Evolutionary conservation across 2,888 invertebrate genomes (phyloP).

Genomic region (Caenorhabditis doughertyi): DNA sequence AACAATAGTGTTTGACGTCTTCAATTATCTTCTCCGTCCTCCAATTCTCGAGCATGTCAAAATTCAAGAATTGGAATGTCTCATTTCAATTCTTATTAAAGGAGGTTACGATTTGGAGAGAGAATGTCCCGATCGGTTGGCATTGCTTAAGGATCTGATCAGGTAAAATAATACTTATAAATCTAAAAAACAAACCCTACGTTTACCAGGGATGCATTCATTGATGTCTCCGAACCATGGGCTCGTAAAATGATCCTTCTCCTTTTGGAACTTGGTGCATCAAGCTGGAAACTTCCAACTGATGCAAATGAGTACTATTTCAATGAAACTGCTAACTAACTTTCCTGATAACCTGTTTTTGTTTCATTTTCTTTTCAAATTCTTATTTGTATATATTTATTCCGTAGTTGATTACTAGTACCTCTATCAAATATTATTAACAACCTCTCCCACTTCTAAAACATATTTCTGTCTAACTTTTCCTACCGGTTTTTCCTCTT

Average conservation of each 20-base stretch:
- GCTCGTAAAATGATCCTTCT: constrained; percentile 82
- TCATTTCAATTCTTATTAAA: constrained; percentile 78
- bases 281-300: constrained; percentile 79
- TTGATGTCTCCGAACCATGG: constrained; percentile 81
- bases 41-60: constrained; percentile 80
- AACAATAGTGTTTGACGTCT: constrained; percentile 80
- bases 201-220: constrained; percentile 78
- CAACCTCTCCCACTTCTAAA: constrained; percentile 17
- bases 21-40: constrained; percentile 78
- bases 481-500: constrained; percentile 39
- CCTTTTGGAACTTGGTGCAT: constrained; percentile 81
- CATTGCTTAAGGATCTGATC: constrained; percentile 78
- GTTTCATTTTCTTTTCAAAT: constrained; percentile 1
- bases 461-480: constrained; percentile 49
- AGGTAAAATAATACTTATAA: constrained; percentile 34
- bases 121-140: constrained; percentile 80
- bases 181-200: neutral
- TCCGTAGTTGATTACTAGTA: constrained; percentile 36
- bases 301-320: constrained; percentile 83
- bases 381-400: constrained; percentile 65
- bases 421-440: constrained; percentile 8
- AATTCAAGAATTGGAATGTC: constrained; percentile 82
- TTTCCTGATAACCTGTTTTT: no score
- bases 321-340: constrained; percentile 68
- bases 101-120: constrained; percentile 82